Evolutionary conservation across 2,888 invertebrate species (phyloP), one percentile per base, ranked within the genome.

Genomic region (Drosophila nigricruria): DNA sequence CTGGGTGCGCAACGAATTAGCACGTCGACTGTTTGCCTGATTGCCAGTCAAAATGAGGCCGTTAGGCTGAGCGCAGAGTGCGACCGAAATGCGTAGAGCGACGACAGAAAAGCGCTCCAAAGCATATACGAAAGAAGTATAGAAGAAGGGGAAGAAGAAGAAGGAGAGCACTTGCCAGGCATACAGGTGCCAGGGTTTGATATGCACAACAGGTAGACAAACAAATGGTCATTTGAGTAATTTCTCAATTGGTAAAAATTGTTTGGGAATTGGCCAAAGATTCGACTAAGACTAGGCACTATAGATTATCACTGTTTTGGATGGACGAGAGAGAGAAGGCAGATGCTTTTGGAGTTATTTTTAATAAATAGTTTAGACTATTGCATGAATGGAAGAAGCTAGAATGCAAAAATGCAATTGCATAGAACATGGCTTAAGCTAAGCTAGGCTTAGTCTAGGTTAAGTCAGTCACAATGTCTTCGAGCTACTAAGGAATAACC

Each of bases 1-100:
- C 61, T 69, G 82, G 88, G 82, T 76, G 89, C 58, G 50, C 81
- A 68, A 70, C 65, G 82, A 87, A 89, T 83, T 89, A 83, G 82
- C 88, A 83, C 84, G 64, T 83, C 77, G 62, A 64, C 59, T 80
- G 77, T 77, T 70, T 68, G 70, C 77, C 64, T 68, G 47, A 67
- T 52, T 36, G 66, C 69, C 59, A 58, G 60, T 47, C 76, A 52
- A 67, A 27, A 30, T 9, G 43, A 23, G 54, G 59, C 59, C 64
- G 47, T 75, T 58, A 47, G 53, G 53, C 57, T 38, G 58, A 38
- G 61, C 40, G 20, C 14, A 20, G 66, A 32, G 20, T 60, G 60
- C 20, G 18, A 43, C 40, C 32, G 40, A 20, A 40, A 18, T 40
- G 42, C 42, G 42, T 43, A 18, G 57, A 45, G 25, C 18, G 5